A percentile compares a stretch with the other conserved stretches of the same genome.
These are phyloP conservation scores for Axea sp. DNA, from an alignment of 2,888 invertebrate species.

Conservation along the genomic window DNA sequence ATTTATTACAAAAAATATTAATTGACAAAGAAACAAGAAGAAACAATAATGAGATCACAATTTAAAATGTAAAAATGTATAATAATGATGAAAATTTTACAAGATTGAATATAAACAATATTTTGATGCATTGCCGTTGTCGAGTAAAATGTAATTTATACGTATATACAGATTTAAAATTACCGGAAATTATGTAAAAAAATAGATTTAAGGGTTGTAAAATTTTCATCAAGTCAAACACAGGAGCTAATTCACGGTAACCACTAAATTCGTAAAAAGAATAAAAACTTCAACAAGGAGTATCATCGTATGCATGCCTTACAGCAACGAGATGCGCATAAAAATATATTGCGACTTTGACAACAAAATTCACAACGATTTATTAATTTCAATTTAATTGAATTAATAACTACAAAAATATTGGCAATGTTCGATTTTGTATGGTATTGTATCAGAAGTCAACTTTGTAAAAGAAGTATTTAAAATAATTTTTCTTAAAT, in stretches of 20 bases:
- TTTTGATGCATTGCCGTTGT: too few relatives aligned
- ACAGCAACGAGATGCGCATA: slow-evolving; percentile 23
- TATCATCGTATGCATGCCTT: slow-evolving; percentile 39
- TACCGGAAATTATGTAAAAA: too few relatives aligned
- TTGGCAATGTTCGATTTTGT: too few relatives aligned
- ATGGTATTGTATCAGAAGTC: too few relatives aligned
- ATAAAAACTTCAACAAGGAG: slow-evolving; percentile 63
- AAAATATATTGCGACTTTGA: slow-evolving; percentile 41
- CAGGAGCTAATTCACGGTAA: slow-evolving; percentile 15
- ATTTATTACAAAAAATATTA: slow-evolving; percentile 6
- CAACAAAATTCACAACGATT: slow-evolving; percentile 30
- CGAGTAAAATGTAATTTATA: too few relatives aligned
- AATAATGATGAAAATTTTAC: slow-evolving; percentile 28
- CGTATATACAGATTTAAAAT: too few relatives aligned
- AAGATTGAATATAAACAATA: background rate
- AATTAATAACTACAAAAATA: too few relatives aligned
- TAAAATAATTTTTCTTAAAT: too few relatives aligned
- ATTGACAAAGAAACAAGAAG: slow-evolving; percentile 12
- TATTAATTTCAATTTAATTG: too few relatives aligned
- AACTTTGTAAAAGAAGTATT: too few relatives aligned
- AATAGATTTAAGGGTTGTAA: background rate
- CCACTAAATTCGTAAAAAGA: slow-evolving; percentile 57
- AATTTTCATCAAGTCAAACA: slow-evolving; percentile 26
- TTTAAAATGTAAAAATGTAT: slow-evolving; percentile 14
- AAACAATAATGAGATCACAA: slow-evolving; percentile 54